Evolutionary conservation across 2,797 vertebrate genomes (phyloP), one percentile per base, ranked within the genome.

Genomic region (Petrocephalus sullivani): DNA sequence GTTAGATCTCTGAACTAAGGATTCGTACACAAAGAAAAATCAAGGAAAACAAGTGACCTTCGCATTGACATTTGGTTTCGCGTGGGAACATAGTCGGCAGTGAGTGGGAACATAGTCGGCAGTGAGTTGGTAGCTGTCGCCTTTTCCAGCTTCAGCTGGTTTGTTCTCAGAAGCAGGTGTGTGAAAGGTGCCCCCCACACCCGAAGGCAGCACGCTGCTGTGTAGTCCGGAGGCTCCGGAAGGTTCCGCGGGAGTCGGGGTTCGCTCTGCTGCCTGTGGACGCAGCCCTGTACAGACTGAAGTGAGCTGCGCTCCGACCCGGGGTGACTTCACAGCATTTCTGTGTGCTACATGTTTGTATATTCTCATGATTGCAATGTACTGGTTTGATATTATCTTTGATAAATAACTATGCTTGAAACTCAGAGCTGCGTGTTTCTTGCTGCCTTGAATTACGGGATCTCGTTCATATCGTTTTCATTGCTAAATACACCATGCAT

Each of bases 291-390:
- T 37, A 9, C n/a, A 71, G 46, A 21, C 28, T 60, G 46, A 53
- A 21, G n/a, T 10, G 28, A 53, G 41, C 78, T 51, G 56, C 61
- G 37, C 64, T 71, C 60, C 3, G 33, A 58, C 41, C 33, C 88
- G 86, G 60, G 88, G 84, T 88, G 87, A 64, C 60, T 88, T 85
- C 53, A 53, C 85, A 87, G 85, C 58, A 67, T 81, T 53, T 87
- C 61, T 54, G 10, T 87, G 56, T 85, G 56, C 85, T 60, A 84
- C 78, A 71, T 85, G 58, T 87, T 87, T 89, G 86, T 87, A 89
- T 89, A 89, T 89, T 87, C 85, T 89, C 49, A 84, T 89, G 78
- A 87, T 83, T 49, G 57, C 46, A 87, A 87, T 89, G 88, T 85
- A 84, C 23, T 61, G 37, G 85, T 86, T 89, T 87, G 86, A 89